Evolutionary conservation across 2,888 invertebrate genomes (phyloP).

Genomic region (Mythimna albipuncta): DNA sequence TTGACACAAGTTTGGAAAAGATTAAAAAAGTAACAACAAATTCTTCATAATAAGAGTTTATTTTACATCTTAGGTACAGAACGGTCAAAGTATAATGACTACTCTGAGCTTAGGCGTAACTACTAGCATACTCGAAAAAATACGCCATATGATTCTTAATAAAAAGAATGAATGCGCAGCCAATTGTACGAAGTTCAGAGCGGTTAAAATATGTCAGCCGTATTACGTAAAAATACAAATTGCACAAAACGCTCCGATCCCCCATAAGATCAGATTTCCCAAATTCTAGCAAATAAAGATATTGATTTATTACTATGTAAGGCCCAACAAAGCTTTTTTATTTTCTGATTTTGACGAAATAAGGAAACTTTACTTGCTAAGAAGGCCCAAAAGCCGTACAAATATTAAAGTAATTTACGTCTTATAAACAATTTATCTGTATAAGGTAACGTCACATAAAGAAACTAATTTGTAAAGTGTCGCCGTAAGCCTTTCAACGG

Average conservation of each 20-base stretch:
- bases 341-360: not conserved
- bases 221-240: not conserved
- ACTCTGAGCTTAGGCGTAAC: too few species aligned
- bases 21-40: not conserved
- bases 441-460: constrained; percentile 10
- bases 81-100: too few species aligned
- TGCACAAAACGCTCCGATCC: not conserved
- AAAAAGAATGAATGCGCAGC: too few species aligned
- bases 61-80: not conserved
- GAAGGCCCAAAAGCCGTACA: constrained; percentile 20
- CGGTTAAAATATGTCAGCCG: too few species aligned
- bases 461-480: constrained; percentile 50
- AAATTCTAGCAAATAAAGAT: too few species aligned
- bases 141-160: too few species aligned
- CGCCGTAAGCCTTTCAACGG: constrained; percentile 45
- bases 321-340: not conserved
- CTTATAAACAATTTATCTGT: constrained; percentile 21
- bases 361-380: not conserved
- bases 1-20: constrained; percentile 31
- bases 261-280: too few species aligned
- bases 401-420: constrained; percentile 44
- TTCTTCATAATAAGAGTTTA: not conserved
- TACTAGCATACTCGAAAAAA: too few species aligned
- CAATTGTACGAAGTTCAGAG: too few species aligned
- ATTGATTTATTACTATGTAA: not conserved